Conservation (phyloP, 2,888 invertebrate genomes). For the Norana najaformis region DNA sequence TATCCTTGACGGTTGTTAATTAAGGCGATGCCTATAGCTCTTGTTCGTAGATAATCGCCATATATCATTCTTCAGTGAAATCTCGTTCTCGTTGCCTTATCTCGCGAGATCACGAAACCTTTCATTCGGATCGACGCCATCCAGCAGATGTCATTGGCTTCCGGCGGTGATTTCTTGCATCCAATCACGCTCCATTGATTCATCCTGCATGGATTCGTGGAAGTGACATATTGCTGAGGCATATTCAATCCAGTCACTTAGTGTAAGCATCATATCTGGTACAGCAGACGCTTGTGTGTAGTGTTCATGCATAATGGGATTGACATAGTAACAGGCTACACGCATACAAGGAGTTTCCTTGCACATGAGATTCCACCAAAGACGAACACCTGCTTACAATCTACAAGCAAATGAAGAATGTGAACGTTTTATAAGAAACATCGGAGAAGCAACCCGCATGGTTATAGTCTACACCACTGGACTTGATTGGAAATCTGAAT, state of each 20-base stretch:
- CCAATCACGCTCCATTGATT: background rate
- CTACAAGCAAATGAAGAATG: no score
- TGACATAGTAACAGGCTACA: no score
- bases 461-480: no score
- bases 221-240: background rate
- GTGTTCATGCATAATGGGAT: no score
- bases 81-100: constrained; percentile 18
- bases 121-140: constrained; percentile 5
- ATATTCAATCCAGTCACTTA: background rate
- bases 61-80: background rate
- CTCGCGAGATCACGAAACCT: constrained; percentile 26
- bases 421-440: no score
- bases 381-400: no score
- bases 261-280: background rate
- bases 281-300: background rate
- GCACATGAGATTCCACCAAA: no score
- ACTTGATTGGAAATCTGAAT: no score
- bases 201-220: background rate
- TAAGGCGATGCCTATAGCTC: background rate
- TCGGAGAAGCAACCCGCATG: no score
- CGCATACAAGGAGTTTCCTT: no score
- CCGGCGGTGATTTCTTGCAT: background rate
- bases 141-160: constrained; percentile 3
- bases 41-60: background rate
- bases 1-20: background rate